Percentiles rank a stretch among this genome's conserved stretches.
Evolutionary conservation across 2,113 vertebrate genomes (phyloP).

Genomic region (Anoplopoma fimbria): DNA sequence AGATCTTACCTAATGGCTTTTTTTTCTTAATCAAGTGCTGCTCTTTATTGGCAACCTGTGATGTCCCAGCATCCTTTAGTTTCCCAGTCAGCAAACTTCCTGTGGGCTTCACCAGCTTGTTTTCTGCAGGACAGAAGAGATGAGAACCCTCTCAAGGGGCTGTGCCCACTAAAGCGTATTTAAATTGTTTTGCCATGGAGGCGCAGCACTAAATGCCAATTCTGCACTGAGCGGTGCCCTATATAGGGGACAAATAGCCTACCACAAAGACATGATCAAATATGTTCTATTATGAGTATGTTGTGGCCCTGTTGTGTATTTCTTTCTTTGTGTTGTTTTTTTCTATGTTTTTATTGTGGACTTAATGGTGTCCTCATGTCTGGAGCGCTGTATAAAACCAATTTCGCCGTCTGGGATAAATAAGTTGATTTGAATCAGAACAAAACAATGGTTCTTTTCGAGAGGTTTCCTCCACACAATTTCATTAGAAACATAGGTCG

Average conservation of each 20-base stretch:
- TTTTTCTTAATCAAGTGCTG: conserved; percentile 78
- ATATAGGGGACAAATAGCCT: background rate
- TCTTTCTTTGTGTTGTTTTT: background rate
- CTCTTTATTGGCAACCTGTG: conserved; percentile 73
- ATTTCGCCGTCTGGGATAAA: too few relatives aligned
- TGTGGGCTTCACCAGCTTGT: conserved; percentile 73
- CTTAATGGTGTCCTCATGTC: too few relatives aligned
- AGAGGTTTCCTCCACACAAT: too few relatives aligned
- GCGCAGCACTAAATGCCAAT: too few relatives aligned
- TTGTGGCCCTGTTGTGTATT: too few relatives aligned
- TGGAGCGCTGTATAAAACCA: too few relatives aligned
- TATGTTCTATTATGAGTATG: too few relatives aligned
- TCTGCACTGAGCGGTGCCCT: too few relatives aligned
- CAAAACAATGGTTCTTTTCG: too few relatives aligned
- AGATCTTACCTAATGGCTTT: conserved; percentile 77
- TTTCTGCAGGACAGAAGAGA: conserved; percentile 71
- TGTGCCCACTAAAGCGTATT: background rate
- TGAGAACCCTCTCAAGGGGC: background rate
- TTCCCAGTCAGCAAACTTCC: conserved; percentile 74
- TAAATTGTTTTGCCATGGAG: background rate
- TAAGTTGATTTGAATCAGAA: background rate
- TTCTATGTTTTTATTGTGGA: too few relatives aligned
- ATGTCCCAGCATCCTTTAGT: conserved; percentile 78
- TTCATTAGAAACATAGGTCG: too few relatives aligned
- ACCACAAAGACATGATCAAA: too few relatives aligned